A percentile compares a stretch with the other conserved stretches of the same genome.
Conservation (phyloP, 2,797 vertebrate species). For the Anableps anableps region DNA sequence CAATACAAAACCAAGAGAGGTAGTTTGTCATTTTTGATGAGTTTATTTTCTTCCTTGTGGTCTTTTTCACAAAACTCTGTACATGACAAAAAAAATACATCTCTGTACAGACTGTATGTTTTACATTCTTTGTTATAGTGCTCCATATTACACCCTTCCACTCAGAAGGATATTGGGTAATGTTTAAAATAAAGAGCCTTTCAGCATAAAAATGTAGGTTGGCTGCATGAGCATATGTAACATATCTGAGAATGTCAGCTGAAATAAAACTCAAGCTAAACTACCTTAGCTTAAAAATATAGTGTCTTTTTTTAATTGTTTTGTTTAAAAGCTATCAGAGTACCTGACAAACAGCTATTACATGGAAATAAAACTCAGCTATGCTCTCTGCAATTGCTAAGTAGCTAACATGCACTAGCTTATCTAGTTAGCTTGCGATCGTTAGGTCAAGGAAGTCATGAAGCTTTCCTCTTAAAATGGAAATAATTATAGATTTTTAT, state of each 20-base stretch:
- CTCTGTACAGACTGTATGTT: not conserved
- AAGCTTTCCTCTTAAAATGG: not conserved
- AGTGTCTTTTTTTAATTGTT: not conserved
- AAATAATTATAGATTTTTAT: not conserved
- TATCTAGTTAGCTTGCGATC: not conserved
- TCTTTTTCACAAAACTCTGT: not conserved
- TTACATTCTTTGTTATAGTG: not conserved
- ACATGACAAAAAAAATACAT: not conserved
- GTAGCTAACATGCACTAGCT: not conserved
- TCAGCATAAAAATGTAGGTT: not conserved
- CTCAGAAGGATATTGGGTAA: not conserved
- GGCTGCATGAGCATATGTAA: not conserved
- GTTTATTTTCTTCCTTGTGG: not conserved
- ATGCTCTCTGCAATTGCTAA: not conserved
- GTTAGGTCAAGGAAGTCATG: not conserved
- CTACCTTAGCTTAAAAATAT: not conserved
- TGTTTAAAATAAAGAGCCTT: not conserved
- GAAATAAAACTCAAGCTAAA: not conserved
- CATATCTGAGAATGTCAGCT: not conserved
- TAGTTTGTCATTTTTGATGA: constrained; percentile 16
- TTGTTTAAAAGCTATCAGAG: not conserved
- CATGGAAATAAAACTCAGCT: not conserved
- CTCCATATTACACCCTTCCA: not conserved
- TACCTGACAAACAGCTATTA: not conserved
- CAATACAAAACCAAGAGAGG: not conserved